These are phyloP conservation scores for Phoeniculus purpureus DNA, from an alignment of 2,797 vertebrate genomes.

Conservation along the genomic window DNA sequence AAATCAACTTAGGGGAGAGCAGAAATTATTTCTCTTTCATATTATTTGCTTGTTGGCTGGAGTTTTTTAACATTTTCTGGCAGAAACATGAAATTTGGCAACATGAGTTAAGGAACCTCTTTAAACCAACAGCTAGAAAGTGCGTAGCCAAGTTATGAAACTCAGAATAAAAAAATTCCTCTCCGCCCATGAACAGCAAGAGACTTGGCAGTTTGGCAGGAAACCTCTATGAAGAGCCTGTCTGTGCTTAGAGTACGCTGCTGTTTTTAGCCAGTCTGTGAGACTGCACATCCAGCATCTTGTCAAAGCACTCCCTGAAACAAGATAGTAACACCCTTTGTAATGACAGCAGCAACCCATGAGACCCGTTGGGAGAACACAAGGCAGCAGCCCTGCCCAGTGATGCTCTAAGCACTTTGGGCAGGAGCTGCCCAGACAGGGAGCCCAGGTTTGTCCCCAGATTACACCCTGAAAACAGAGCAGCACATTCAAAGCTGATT, in stretches of 20 bases:
- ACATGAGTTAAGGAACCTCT: not conserved
- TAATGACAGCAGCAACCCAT: not conserved
- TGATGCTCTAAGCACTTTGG: rapidly evolving
- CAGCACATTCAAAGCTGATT: not conserved
- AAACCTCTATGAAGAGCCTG: not conserved
- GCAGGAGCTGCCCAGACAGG: rapidly evolving
- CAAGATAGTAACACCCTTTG: not conserved
- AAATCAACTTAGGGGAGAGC: not conserved
- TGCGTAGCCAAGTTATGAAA: not conserved
- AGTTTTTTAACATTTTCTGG: not conserved
- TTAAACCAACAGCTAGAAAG: not conserved
- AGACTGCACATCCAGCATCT: constrained; percentile 1
- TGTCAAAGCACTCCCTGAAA: not conserved
- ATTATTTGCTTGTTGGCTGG: not conserved
- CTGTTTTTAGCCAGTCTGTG: not conserved
- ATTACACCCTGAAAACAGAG: not conserved
- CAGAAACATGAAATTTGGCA: not conserved
- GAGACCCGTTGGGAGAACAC: not conserved
- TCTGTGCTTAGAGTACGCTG: not conserved
- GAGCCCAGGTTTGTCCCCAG: not conserved
- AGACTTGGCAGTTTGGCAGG: not conserved
- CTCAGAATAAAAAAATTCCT: not conserved
- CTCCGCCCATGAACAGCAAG: not conserved
- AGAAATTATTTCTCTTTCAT: not conserved
- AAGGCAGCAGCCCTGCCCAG: not conserved